These are phyloP conservation scores for Athripsodes cinereus DNA, from an alignment of 2,888 invertebrate species.

Conservation along the genomic window DNA sequence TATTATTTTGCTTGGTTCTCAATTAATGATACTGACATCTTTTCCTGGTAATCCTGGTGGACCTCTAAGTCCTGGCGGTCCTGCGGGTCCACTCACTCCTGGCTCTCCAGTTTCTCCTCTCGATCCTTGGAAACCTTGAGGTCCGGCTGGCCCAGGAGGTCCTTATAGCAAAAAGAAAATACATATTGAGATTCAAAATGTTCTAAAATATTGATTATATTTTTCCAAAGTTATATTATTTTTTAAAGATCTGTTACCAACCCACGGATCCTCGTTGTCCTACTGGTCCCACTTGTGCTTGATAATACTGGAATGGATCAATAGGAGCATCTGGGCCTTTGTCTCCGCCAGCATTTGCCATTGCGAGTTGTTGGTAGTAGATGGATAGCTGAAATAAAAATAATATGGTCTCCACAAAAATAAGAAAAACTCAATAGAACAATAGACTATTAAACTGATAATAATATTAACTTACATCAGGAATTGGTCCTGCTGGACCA, in stretches of 20 bases:
- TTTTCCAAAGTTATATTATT: no score
- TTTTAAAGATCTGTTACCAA: no score
- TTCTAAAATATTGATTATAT: no score
- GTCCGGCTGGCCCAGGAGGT: slow-evolving; percentile 49
- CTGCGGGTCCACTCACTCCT: slow-evolving; percentile 60
- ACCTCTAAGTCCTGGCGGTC: slow-evolving; percentile 63
- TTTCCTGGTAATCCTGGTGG: slow-evolving; percentile 67
- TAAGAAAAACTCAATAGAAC: background rate
- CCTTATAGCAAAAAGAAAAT: slow-evolving; percentile 32
- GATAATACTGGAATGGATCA: slow-evolving; percentile 68
- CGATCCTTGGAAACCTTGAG: slow-evolving; percentile 78
- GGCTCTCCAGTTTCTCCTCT: slow-evolving; percentile 76
- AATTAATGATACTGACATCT: slow-evolving; percentile 51
- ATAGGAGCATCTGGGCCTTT: slow-evolving; percentile 63
- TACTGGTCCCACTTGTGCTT: slow-evolving; percentile 72
- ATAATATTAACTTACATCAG: slow-evolving; percentile 30
- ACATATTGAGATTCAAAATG: no score
- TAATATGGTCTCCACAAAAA: background rate
- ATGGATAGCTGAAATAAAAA: slow-evolving; percentile 51
- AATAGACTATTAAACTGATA: background rate
- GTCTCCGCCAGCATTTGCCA: slow-evolving; percentile 63
- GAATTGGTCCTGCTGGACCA: slow-evolving; percentile 58
- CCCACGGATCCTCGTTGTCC: slow-evolving; percentile 78
- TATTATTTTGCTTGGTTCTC: no score
- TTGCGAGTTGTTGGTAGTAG: slow-evolving; percentile 70